phyloP scores from a whole-genome alignment of 1,140 invertebrate species.

The Plutomurus gul region DNA sequence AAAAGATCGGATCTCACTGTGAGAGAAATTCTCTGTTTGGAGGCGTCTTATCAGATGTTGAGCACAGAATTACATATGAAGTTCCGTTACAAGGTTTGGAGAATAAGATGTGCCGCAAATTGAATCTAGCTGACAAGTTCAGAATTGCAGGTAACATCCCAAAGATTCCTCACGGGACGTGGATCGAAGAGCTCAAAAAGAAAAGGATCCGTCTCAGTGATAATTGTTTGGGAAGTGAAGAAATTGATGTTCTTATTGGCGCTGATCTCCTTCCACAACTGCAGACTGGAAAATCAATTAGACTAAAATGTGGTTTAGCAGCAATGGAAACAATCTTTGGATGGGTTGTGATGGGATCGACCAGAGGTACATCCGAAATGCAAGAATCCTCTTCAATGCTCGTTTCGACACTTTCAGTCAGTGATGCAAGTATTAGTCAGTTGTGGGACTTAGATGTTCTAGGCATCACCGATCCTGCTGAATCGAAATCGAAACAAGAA shows the following conservation, averaged over 20 bases:
- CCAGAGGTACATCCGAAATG: not conserved
- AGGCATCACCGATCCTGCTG: slow-evolving; percentile 44
- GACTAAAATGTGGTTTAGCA: slow-evolving; percentile 54
- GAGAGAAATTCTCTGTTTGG: too few relatives aligned
- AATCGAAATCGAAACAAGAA: slow-evolving; percentile 34
- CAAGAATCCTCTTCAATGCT: too few relatives aligned
- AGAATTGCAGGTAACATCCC: not conserved
- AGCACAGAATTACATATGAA: too few relatives aligned
- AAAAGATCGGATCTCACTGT: too few relatives aligned
- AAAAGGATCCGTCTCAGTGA: slow-evolving; percentile 22
- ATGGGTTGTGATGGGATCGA: slow-evolving; percentile 55
- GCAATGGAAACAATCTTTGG: slow-evolving; percentile 56
- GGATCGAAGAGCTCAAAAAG: slow-evolving; percentile 12
- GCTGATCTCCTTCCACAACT: not conserved
- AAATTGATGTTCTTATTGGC: slow-evolving; percentile 40
- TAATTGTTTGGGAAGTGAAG: not conserved
- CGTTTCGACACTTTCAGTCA: not conserved
- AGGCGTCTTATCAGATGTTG: too few relatives aligned
- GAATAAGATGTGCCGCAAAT: too few relatives aligned
- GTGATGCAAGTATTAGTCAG: slow-evolving; percentile 31
- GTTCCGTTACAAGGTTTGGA: not conserved
- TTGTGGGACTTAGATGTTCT: slow-evolving; percentile 57
- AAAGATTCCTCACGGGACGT: not conserved
- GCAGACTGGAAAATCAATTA: slow-evolving; percentile 51
- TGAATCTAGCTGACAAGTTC: too few relatives aligned